Percentiles rank a stretch among this genome's conserved stretches.
Evolutionary conservation across 2,888 invertebrate genomes (phyloP).

Genomic region (Drosophila testacea): DNA sequence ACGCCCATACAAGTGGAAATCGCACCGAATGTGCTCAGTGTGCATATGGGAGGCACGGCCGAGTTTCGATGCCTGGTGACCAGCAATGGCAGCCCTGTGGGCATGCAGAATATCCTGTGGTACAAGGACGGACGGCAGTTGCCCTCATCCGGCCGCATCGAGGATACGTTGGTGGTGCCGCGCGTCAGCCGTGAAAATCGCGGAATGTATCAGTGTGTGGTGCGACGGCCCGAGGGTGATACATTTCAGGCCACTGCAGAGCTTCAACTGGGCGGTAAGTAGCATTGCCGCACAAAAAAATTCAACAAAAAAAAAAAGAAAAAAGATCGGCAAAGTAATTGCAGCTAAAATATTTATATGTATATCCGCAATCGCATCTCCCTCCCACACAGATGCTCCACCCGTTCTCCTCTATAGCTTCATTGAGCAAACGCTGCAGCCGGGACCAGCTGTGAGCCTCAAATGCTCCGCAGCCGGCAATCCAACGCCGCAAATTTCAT

Average conservation of each 20-base stretch:
- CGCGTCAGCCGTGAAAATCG: slow-evolving; percentile 90
- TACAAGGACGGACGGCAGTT: slow-evolving; percentile 90
- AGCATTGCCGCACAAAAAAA: slow-evolving; percentile 22
- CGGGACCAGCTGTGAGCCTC: slow-evolving; percentile 91
- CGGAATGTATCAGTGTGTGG: slow-evolving; percentile 92
- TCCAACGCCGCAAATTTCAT: slow-evolving; percentile 92
- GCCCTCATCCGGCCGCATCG: slow-evolving; percentile 88
- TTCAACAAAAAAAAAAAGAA: slow-evolving; percentile 11
- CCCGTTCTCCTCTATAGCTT: slow-evolving; percentile 91
- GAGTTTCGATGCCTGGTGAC: slow-evolving; percentile 89
- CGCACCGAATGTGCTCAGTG: slow-evolving; percentile 88
- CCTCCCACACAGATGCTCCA: slow-evolving; percentile 88
- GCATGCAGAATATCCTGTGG: slow-evolving; percentile 87
- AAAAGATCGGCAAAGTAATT: slow-evolving; percentile 41
- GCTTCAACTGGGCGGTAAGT: slow-evolving; percentile 89
- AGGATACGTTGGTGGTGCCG: slow-evolving; percentile 88
- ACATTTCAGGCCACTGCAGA: slow-evolving; percentile 92
- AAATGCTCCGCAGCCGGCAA: slow-evolving; percentile 92
- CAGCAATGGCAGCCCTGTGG: slow-evolving; percentile 86
- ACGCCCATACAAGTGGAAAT: slow-evolving; percentile 89
- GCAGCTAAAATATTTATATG: slow-evolving; percentile 70
- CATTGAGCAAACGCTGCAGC: slow-evolving; percentile 92
- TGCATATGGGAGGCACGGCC: slow-evolving; percentile 91
- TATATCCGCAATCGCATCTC: slow-evolving; percentile 49
- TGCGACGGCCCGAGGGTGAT: slow-evolving; percentile 89